These are phyloP conservation scores for Brachypodius melanocephalos DNA, from an alignment of 2,113 vertebrate species.

Conservation along the genomic window DNA sequence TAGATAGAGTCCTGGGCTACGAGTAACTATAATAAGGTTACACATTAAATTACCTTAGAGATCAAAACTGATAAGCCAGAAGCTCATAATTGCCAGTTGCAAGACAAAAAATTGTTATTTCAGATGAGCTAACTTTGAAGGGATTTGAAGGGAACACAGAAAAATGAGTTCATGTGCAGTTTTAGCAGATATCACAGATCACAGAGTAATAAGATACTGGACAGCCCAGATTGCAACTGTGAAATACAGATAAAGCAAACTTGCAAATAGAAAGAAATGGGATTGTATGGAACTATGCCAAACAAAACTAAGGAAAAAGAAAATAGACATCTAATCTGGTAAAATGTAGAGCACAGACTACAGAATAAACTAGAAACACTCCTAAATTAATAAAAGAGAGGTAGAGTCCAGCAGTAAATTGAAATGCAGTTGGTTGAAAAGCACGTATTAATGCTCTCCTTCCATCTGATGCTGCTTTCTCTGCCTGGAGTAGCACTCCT, in stretches of 20 bases:
- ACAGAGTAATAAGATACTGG: neutral
- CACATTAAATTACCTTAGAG: constrained; percentile 67
- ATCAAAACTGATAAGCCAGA: constrained; percentile 69
- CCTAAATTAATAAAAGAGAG: constrained; percentile 12
- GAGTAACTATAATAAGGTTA: constrained; percentile 65
- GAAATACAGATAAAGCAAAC: neutral
- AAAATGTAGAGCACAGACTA: neutral
- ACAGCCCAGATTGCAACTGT: constrained; percentile 10
- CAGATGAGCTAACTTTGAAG: constrained; percentile 42
- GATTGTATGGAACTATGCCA: neutral
- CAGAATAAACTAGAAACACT: neutral
- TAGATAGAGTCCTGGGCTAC: constrained; percentile 49
- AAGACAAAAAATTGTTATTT: constrained; percentile 60
- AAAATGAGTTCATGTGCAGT: constrained; percentile 41
- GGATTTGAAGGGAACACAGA: constrained; percentile 8
- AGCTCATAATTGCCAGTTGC: constrained; percentile 56
- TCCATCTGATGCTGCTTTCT: neutral
- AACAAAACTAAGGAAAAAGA: neutral
- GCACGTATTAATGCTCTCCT: neutral
- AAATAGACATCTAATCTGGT: neutral
- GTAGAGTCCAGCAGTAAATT: neutral
- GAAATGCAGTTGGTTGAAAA: constrained; percentile 2
- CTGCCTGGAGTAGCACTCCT: constrained; percentile 6
- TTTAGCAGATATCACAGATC: constrained; percentile 21
- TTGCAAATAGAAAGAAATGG: constrained; percentile 9